Conservation (phyloP, 1,140 invertebrate species). For the Trichogramma pretiosum region DNA sequence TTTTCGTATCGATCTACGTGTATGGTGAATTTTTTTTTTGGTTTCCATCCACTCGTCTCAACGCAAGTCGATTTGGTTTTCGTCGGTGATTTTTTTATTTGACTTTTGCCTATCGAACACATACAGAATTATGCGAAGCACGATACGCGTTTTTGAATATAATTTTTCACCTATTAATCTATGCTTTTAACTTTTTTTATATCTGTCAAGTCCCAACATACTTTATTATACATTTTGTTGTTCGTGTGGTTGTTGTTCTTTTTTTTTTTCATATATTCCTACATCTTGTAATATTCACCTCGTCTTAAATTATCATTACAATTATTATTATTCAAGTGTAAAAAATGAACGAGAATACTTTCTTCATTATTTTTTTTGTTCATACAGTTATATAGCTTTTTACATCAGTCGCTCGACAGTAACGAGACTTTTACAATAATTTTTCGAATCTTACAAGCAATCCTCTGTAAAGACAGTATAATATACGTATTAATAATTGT, state of each 20-base stretch:
- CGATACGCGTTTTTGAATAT: constrained; percentile 1
- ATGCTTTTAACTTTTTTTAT: constrained; percentile 7
- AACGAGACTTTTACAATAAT: constrained; percentile 10
- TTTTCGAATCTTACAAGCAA: neutral
- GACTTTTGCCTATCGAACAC: constrained; percentile 3
- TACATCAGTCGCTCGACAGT: constrained; percentile 15
- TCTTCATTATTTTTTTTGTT: constrained; percentile 13
- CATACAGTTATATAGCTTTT: constrained; percentile 10
- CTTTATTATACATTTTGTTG: no score
- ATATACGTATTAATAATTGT: no score
- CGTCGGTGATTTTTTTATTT: constrained; percentile 7
- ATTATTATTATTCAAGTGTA: constrained; percentile 13
- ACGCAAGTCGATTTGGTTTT: no score
- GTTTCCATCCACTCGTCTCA: no score
- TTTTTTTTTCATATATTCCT: constrained; percentile 3
- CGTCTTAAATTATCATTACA: neutral
- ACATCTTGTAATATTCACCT: constrained; percentile 3
- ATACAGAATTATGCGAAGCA: constrained; percentile 13
- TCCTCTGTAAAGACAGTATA: no score
- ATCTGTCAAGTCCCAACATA: constrained; percentile 11
- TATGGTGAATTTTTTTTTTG: no score
- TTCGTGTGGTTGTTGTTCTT: no score
- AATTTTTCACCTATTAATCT: constrained; percentile 5
- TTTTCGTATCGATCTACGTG: no score
- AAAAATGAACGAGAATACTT: constrained; percentile 20